These are phyloP conservation scores for Babylonia areolata DNA, from an alignment of 1,140 invertebrate species.

Conservation along the genomic window DNA sequence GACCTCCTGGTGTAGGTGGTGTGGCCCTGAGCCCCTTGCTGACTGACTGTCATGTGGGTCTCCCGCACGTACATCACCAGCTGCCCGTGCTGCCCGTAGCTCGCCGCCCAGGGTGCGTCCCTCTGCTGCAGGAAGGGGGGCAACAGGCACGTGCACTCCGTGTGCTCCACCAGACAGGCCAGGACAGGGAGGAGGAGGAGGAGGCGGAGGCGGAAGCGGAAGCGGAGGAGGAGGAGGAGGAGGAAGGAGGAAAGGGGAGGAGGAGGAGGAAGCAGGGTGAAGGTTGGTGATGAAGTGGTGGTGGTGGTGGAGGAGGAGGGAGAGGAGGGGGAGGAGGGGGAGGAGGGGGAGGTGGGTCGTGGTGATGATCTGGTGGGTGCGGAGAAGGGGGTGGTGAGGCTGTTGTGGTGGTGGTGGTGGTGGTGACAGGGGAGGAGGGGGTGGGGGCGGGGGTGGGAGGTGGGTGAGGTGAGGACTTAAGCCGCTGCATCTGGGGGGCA, in stretches of 20 bases:
- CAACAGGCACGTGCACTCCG: conserved; percentile 41
- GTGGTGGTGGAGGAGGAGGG: not conserved
- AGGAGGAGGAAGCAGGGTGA: not conserved
- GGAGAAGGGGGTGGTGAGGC: not conserved
- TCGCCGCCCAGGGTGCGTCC: conserved; percentile 34
- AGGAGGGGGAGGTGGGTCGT: not conserved
- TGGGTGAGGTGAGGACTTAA: too few species aligned
- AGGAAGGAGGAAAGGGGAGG: not conserved
- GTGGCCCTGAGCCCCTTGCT: conserved; percentile 28
- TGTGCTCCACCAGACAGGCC: not conserved
- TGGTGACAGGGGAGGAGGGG: too few species aligned
- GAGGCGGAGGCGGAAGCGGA: not conserved
- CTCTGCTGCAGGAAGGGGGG: conserved; percentile 49
- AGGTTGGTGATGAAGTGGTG: not conserved
- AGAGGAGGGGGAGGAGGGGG: not conserved
- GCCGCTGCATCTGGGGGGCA: not conserved
- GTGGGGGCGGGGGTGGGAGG: not conserved
- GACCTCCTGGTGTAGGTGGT: conserved; percentile 40
- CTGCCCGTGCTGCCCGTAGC: conserved; percentile 23
- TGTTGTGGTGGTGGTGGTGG: too few species aligned
- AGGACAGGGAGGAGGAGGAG: not conserved
- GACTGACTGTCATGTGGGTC: conserved; percentile 48
- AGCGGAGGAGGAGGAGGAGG: not conserved
- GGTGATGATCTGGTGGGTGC: not conserved
- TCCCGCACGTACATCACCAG: conserved; percentile 53